Base-by-base conservation (phyloP, 2,797 vertebrate species). In the Acipenser ruthenus region DNA sequence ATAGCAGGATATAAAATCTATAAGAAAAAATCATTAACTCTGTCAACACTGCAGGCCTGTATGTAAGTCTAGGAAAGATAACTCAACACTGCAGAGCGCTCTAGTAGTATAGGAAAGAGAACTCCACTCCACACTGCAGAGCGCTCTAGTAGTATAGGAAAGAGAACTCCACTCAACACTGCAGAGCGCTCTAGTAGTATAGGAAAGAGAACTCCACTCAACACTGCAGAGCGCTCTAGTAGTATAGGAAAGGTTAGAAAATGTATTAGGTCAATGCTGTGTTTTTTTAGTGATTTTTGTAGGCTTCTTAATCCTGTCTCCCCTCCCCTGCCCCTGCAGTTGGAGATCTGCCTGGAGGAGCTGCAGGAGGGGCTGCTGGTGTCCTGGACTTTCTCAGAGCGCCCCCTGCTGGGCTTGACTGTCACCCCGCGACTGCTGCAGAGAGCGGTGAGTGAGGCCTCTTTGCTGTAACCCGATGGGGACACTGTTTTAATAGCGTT, bases 261-360 rank as follows among this genome's bases (percentile, higher is more conserved):
- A 37, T 23, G 23, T 37, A 37, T 37, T 37, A 4, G 23, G 23
- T 37, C 23, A 37, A 4, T 37, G 23, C 23, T 37, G 2, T 37
- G 23, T 37, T 37, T 37, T 37, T 37, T 37, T 0, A 66, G 52
- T 67, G 64, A 37, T 64, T 62, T 56, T 9, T 18, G 6, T 15
- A 13, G 13, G 15, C 18, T 50, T 13, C 18, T 55, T 49, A 4
- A 62, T 37, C 23, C 12, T 10, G 10, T 47, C 8, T 1, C 9
- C 7, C 1, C 1, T 0, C 64, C n/a, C 71, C 66, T 68, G 65
- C 77, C 80, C 63, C 60, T 61, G n/a, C 81, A 99, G 96, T 75
- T 99, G 86, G 88, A 93, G 80, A 91, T 96, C 68, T 84, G 59
- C 73, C 78, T 99, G 78, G 91, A 97, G 78, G 96, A 99, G 79